A percentile compares a stretch with the other conserved stretches of the same genome.
These are phyloP conservation scores for Cricetomys ansorgei DNA, from an alignment of 2,113 vertebrate species.

Conservation along the genomic window DNA sequence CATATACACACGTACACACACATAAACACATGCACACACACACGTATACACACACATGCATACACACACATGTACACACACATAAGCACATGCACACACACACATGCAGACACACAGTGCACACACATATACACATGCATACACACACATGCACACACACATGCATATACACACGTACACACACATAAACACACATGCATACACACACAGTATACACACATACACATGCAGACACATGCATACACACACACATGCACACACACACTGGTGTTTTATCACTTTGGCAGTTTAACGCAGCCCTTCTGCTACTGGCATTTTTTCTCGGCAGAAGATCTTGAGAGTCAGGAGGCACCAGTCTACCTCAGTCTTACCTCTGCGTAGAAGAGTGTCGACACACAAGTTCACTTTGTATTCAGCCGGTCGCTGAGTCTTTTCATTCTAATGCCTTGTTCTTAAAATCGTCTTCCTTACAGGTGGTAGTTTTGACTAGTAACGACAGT, in stretches of 20 bases:
- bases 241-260: neutral
- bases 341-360: neutral
- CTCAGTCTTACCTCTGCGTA: conserved; percentile 11
- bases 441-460: neutral
- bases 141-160: neutral
- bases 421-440: neutral
- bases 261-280: neutral
- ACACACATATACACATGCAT: too few species aligned
- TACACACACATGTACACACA: neutral
- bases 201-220: neutral
- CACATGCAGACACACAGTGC: neutral
- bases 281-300: neutral
- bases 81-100: neutral
- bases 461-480: conserved; percentile 2
- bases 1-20: too few species aligned
- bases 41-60: neutral
- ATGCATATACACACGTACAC: neutral
- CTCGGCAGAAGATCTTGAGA: neutral
- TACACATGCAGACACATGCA: neutral
- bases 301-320: neutral
- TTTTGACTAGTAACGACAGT: neutral
- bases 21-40: neutral
- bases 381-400: neutral
- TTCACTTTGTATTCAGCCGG: neutral
- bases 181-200: neutral